phyloP scores from a whole-genome alignment of 2,888 invertebrate species.

The Helicoverpa assulta region DNA sequence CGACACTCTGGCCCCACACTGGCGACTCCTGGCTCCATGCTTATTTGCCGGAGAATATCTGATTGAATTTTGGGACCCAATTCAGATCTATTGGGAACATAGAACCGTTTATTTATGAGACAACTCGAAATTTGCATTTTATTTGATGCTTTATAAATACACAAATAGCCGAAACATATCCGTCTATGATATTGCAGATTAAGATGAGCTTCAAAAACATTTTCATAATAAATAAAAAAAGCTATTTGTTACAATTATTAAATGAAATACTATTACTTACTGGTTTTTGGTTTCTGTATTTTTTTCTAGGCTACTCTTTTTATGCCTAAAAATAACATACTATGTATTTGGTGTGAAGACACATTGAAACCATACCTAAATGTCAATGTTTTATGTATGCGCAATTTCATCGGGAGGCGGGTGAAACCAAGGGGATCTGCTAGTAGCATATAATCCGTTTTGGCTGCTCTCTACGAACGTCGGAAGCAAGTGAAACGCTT shows the following conservation, averaged over 20 bases:
- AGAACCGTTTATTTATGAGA: constrained; percentile 54
- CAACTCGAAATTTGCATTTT: constrained; percentile 49
- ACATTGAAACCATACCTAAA: too few relatives aligned
- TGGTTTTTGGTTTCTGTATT: too few relatives aligned
- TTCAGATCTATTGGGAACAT: constrained; percentile 39
- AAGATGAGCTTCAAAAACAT: not conserved
- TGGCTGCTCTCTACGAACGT: too few relatives aligned
- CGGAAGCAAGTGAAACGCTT: too few relatives aligned
- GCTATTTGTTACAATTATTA: too few relatives aligned
- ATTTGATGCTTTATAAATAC: constrained; percentile 10
- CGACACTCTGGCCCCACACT: constrained; percentile 28
- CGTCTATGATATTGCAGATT: not conserved
- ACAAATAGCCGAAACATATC: constrained; percentile 6
- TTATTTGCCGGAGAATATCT: constrained; percentile 62
- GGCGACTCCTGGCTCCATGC: constrained; percentile 42
- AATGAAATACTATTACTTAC: too few relatives aligned
- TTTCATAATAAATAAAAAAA: not conserved
- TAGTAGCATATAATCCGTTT: too few relatives aligned
- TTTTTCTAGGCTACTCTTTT: not conserved
- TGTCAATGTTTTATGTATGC: too few relatives aligned
- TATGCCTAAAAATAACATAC: not conserved
- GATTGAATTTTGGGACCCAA: constrained; percentile 51
- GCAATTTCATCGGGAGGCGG: too few relatives aligned
- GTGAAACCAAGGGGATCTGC: too few relatives aligned
- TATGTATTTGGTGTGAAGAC: too few relatives aligned